Base-by-base conservation (phyloP, 2,113 vertebrate genomes). In the Microcebus ravelobensis region DNA sequence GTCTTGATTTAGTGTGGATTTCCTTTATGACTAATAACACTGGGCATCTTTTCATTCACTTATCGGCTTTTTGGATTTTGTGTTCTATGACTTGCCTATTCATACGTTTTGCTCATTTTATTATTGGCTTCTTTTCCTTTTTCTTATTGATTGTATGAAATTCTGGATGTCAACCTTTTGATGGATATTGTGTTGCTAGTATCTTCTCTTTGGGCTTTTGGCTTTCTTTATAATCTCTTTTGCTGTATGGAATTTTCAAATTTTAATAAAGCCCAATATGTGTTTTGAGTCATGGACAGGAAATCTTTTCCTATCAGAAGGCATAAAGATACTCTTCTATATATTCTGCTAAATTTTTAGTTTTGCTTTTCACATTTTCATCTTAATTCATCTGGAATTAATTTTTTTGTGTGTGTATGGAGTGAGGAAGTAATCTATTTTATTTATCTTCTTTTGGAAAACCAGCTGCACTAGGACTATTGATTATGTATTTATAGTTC, bases 391-490 rank as follows among this genome's bases (percentile, higher is more conserved):
- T 77, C 48, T 87, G 31, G n/a, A 82, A 76, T 89, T 76, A 39
- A 48, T 74, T 29, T 7, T 73, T 87, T 6, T 48, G 67, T 76
- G 61, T 48, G 45, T 67, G 21, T 92, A 15, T 42, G 70, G 8
- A 73, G 23, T 63, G 70, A 81, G n/a, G 59, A 68, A 89, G 48
- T 17, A 21, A 92, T 81, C n/a, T 25, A 27, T 85, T 67, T 74
- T 55, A 23, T 91, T 36, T 27, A 20, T 71, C 89, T 73, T 92
- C 50, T 48, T 87, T 97, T 80, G 18, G 68, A 81, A 92, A 77
- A 85, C 8, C n/a, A 89, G 57, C 45, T 89, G 36, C 20, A n/a
- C 10, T 52, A 80, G 31, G 48, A 21, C 15, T 61, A 57, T 80
- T 93, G 87, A 71, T 91, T 83, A 85, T 25, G 55, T 57, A 57